phyloP scores from a whole-genome alignment of 2,113 vertebrate species.

The Setophaga petechia region DNA sequence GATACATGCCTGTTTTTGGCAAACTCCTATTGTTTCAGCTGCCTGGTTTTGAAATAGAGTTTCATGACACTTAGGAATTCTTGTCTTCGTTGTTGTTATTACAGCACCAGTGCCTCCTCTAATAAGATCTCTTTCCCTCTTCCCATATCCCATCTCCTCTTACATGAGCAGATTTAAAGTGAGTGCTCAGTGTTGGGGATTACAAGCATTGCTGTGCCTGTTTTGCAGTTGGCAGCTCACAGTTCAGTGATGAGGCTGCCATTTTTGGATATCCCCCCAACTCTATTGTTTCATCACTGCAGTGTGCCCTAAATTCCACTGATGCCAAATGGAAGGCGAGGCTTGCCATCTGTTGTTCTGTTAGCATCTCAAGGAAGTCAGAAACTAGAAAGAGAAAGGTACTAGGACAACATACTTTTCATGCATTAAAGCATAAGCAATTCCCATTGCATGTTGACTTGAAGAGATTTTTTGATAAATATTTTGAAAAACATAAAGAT shows the following conservation, averaged over 20 bases:
- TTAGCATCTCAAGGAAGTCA: not conserved
- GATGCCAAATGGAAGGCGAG: not conserved
- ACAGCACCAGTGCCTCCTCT: not conserved
- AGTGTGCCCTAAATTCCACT: not conserved
- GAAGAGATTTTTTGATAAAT: not conserved
- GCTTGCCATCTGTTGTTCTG: conserved; percentile 7
- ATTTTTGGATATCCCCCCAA: not conserved
- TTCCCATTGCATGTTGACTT: not conserved
- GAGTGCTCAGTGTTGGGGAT: not conserved
- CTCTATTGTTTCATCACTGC: not conserved
- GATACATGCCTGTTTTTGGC: not conserved
- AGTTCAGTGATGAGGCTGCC: fast-evolving
- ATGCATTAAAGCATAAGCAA: not conserved
- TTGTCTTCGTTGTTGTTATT: not conserved
- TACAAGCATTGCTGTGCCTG: not conserved
- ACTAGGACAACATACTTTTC: not conserved
- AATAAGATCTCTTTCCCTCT: not conserved
- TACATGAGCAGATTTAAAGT: not conserved
- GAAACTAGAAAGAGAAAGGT: not conserved
- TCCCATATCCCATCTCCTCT: not conserved
- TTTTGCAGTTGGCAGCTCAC: not conserved
- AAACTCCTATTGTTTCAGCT: not conserved
- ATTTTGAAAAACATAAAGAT: not conserved
- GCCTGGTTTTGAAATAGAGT: not conserved
- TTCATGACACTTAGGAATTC: not conserved